Base-by-base conservation (phyloP, 2,888 invertebrate genomes). In the Scaptomyza parva region DNA sequence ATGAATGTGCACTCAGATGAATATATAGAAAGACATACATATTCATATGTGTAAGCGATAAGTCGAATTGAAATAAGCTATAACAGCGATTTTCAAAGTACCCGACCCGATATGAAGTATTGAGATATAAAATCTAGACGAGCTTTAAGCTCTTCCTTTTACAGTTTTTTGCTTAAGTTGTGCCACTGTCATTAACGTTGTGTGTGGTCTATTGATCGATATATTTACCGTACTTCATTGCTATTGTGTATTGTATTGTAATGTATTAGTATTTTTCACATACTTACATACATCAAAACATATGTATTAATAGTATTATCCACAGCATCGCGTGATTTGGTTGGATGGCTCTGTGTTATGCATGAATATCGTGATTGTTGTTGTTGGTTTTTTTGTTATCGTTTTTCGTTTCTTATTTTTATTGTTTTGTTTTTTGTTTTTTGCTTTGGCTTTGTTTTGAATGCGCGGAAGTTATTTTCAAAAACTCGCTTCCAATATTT, bases 391-490 rank as follows among this genome's bases (percentile, higher is more conserved):
- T 71, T 43, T 20, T 54, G 41, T 55, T 53, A 37, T 43, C 11
- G 45, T 40, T 72, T 52, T 62, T 60, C 45, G 7, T 70, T 76
- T 45, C 39, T 44, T 30, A n/a, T n/a, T 24, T 14, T 44, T 30
- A 37, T 37, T 53, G 28, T 41, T 43, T 43, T 41, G n/a, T 40
- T 39, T 18, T 24, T 18, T 39, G 28, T 24, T 26, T 33, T 59
- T 39, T 65, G 45, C 52, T n/a, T n/a, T n/a, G n/a, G n/a, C n/a
- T n/a, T n/a, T 62, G 35, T 64, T 50, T 63, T 70, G 37, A 53
- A 67, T 67, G 67, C 48, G 47, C 80, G 83, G 86, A 80, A 86
- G 80, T 76, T 79, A 65, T 76, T 73, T 60, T 57, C 7, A 74
- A 60, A 60, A 62, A 60, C 63, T 70, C 47, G 75, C 73, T 76